These are phyloP conservation scores for Xylota sylvarum DNA, from an alignment of 2,888 invertebrate genomes.

Conservation along the genomic window DNA sequence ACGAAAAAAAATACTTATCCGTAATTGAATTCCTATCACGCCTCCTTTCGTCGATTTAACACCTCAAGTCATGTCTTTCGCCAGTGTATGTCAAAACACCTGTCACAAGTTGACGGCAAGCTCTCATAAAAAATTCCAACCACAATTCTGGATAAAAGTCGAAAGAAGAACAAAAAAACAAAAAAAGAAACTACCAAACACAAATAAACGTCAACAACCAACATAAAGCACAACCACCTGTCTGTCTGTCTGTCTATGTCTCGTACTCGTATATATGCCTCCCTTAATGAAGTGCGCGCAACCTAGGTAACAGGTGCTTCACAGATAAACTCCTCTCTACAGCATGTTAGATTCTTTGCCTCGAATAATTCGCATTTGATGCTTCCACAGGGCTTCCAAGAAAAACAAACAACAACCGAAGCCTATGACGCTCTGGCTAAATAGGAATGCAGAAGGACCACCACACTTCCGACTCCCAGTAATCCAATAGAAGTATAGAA, in stretches of 20 bases:
- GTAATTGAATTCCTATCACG: constrained; percentile 48
- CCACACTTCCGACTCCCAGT: background rate
- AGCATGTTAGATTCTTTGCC: background rate
- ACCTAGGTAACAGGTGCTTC: constrained; percentile 74
- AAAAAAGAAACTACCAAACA: constrained; percentile 29
- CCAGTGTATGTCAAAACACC: constrained; percentile 38
- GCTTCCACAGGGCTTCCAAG: background rate
- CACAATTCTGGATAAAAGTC: constrained; percentile 52
- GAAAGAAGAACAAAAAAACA: constrained; percentile 2
- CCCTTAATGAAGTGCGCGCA: constrained; percentile 67
- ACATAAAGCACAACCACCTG: constrained; percentile 68
- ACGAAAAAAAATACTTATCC: too few species aligned
- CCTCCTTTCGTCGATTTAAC: constrained; percentile 29
- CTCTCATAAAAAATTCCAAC: constrained; percentile 63
- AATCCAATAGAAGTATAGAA: constrained; percentile 45
- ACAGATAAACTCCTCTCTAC: constrained; percentile 22
- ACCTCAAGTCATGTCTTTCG: constrained; percentile 44
- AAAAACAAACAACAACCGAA: constrained; percentile 25
- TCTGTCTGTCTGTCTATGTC: constrained; percentile 52
- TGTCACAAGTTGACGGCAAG: constrained; percentile 38
- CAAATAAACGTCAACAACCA: constrained; percentile 47
- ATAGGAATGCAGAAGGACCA: background rate
- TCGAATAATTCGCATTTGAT: constrained; percentile 25
- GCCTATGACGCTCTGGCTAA: background rate
- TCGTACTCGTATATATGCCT: constrained; percentile 19